Evolutionary conservation across 2,797 vertebrate species (phyloP).

Genomic region (Dendrocincla fuliginosa): DNA sequence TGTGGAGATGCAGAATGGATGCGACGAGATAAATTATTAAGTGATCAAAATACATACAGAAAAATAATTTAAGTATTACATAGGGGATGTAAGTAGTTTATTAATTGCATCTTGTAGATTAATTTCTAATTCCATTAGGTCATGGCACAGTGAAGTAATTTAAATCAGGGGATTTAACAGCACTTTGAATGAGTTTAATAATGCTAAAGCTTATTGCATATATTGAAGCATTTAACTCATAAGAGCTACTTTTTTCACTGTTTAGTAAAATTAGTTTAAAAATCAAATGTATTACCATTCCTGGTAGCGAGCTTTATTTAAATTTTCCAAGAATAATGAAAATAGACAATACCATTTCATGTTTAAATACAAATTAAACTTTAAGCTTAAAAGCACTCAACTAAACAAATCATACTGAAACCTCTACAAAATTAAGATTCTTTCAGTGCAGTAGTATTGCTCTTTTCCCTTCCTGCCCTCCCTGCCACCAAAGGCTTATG

Average conservation of each 20-base stretch:
- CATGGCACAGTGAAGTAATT: not conserved
- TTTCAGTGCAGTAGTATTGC: not conserved
- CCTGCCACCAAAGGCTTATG: not conserved
- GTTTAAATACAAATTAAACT: not conserved
- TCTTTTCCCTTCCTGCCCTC: not conserved
- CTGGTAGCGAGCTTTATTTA: not conserved
- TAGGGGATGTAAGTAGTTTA: not conserved
- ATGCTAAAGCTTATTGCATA: not conserved
- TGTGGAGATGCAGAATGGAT: not conserved
- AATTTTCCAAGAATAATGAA: not conserved
- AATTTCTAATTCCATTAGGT: conserved; percentile 25
- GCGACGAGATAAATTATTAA: not conserved
- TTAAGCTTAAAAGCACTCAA: not conserved
- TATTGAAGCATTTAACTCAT: not conserved
- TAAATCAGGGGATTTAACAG: conserved; percentile 25
- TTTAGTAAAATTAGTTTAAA: not conserved
- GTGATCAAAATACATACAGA: not conserved
- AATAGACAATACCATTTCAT: not conserved
- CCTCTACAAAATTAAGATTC: not conserved
- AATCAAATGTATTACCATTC: not conserved
- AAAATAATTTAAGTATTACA: not conserved
- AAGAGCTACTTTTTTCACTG: not conserved
- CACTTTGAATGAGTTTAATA: not conserved
- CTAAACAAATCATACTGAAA: not conserved
- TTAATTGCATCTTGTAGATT: conserved; percentile 11